Percentiles rank a stretch among this genome's conserved stretches.
Conservation (phyloP, 2,888 invertebrate species). For the Strigamia transsilvanica region DNA sequence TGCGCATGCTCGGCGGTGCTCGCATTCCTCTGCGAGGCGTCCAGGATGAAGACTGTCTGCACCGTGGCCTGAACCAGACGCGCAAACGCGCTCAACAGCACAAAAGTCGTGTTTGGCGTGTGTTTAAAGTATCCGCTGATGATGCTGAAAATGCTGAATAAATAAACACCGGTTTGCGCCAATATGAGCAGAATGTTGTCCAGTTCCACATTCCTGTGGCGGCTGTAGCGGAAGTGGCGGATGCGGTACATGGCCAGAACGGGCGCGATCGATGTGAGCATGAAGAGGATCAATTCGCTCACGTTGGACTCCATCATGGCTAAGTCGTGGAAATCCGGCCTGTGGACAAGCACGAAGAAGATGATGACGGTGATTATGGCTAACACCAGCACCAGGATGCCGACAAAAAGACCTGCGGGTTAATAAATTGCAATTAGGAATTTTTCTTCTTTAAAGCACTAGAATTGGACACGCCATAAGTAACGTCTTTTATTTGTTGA, state of each 20-base stretch:
- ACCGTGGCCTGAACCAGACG: conserved; percentile 80
- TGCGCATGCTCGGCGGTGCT: conserved; percentile 82
- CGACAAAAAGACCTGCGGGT: conserved; percentile 84
- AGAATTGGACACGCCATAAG: no score
- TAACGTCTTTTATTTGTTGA: no score
- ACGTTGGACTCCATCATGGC: conserved; percentile 90
- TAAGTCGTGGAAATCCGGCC: conserved; percentile 76
- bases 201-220: conserved; percentile 80
- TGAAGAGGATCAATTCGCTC: conserved; percentile 85
- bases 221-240: conserved; percentile 80
- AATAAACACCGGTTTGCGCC: conserved; percentile 92
- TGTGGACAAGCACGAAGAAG: conserved; percentile 84
- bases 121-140: conserved; percentile 88
- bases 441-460: no score
- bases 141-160: conserved; percentile 91
- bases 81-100: conserved; percentile 82
- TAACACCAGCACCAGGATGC: conserved; percentile 84
- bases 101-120: conserved; percentile 75
- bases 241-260: conserved; percentile 83
- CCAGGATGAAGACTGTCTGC: conserved; percentile 71
- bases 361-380: conserved; percentile 90
- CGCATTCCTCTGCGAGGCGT: conserved; percentile 85
- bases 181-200: conserved; percentile 91
- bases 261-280: conserved; percentile 86
- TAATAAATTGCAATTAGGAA: no score